These are phyloP conservation scores for Dastarcus helophoroides DNA, from an alignment of 2,888 invertebrate genomes.

Conservation along the genomic window DNA sequence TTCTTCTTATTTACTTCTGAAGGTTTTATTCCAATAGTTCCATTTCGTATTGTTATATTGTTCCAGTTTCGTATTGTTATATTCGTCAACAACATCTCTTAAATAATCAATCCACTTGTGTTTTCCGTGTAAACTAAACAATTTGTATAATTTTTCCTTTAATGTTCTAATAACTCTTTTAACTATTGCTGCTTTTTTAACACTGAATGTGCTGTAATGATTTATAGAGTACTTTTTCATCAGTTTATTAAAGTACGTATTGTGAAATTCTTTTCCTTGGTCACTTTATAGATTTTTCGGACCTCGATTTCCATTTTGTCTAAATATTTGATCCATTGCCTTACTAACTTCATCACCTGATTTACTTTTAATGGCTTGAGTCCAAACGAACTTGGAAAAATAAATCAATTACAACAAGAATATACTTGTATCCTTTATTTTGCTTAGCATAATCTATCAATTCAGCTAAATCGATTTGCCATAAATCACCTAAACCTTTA, in stretches of 20 bases:
- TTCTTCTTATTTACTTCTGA: constrained; percentile 15
- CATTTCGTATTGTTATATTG: too few species aligned
- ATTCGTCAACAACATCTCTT: constrained; percentile 13
- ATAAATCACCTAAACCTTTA: constrained; percentile 30
- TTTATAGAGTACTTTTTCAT: constrained; percentile 16
- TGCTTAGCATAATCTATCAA: constrained; percentile 21
- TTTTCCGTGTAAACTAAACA: constrained; percentile 17
- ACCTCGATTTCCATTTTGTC: constrained; percentile 6
- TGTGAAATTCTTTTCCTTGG: constrained; percentile 22
- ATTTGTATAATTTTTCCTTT: constrained; percentile 16
- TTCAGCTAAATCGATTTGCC: constrained; percentile 33
- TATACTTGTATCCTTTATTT: constrained; percentile 24
- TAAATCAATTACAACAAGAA: constrained; percentile 27
- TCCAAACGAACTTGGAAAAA: constrained; percentile 31
- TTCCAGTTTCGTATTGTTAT: constrained; percentile 21
- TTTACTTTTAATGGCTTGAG: constrained; percentile 23
- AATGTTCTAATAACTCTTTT: constrained; percentile 16
- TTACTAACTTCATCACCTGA: constrained; percentile 18
- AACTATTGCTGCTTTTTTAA: constrained; percentile 22
- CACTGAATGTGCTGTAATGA: constrained; percentile 17
- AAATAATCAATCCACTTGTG: constrained; percentile 17
- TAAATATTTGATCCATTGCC: constrained; percentile 17
- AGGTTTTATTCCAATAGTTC: constrained; percentile 18
- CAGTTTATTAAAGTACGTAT: constrained; percentile 17
- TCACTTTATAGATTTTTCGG: constrained; percentile 21